Evolutionary conservation across 2,888 invertebrate species (phyloP).

Genomic region (Lymantria monacha): DNA sequence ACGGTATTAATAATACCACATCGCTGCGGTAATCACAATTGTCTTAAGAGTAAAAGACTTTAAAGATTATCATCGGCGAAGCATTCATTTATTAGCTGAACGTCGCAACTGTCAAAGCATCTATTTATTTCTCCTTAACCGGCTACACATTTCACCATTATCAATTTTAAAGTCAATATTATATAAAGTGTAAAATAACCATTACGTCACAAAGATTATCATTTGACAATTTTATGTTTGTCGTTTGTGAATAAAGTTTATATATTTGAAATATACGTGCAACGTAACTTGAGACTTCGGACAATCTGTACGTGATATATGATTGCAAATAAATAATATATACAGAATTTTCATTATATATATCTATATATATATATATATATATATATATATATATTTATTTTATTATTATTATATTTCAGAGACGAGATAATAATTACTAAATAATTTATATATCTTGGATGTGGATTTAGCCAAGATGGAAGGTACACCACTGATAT

Average conservation of each 20-base stretch:
- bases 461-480: no score
- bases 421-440: no score
- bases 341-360: no score
- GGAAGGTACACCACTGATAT: no score
- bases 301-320: conserved; percentile 15
- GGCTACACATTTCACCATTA: conserved; percentile 31
- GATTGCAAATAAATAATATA: background rate
- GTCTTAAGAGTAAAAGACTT: conserved; percentile 25
- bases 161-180: conserved; percentile 37
- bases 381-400: no score
- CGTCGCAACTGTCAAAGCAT: conserved; percentile 24
- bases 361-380: no score
- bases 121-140: conserved; percentile 32
- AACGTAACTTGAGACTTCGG: conserved; percentile 26
- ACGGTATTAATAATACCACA: background rate
- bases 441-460: no score
- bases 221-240: conserved; percentile 43
- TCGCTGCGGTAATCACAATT: conserved; percentile 14
- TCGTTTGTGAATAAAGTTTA: conserved; percentile 15
- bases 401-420: no score
- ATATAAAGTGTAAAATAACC: conserved; percentile 37
- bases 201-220: conserved; percentile 39
- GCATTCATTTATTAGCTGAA: conserved; percentile 28
- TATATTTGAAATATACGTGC: conserved; percentile 18
- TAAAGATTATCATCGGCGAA: conserved; percentile 29